Evolutionary conservation across 2,888 invertebrate species (phyloP), one percentile per base, ranked within the genome.

Genomic region (Phengaris alcon): DNA sequence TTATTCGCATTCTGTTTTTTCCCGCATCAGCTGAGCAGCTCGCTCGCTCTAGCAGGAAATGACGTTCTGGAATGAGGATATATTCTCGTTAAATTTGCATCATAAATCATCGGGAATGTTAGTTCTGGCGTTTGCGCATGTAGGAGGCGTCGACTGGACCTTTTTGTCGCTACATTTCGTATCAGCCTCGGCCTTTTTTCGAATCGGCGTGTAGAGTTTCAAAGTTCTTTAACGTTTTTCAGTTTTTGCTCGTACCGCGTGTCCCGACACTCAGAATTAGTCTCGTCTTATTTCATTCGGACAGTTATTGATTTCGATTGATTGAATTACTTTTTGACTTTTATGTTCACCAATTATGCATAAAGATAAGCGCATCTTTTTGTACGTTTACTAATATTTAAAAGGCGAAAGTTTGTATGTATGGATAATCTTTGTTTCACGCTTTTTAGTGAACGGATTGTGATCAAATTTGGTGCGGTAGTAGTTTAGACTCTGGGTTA

Each of bases 101-200:
- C 93, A 93, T 93, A 93, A 93, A 93, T 93, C 93, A 93, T 92
- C 91, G 89, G 86, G 87, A 90, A 91, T 89, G 91, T 89, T 84
- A 85, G 88, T 89, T 89, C 85, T 86, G 87, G 86, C 85, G 84
- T 86, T 82, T 83, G 35, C 35, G 83, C 81, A 82, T 82, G 83
- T 77, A 77, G 81, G 78, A 82, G 82, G 83, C 85, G 84, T 82
- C 83, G 86, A 87, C 85, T 82, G 83, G 84, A 79, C 82, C 87
- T 91, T 91, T 90, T 90, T 90, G 90, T 85, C 83, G 85, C 84
- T 82, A 81, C 82, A 35, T 35, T 35, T 12, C 22, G 10, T 12
- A 35, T 64, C 5, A 22, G 59, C 5, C 15, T 35, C 9, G 22
- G 22, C 59, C 59, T 22, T 64, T 22, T 22, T 64, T 35, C 59